Percentiles rank a stretch among this genome's conserved stretches.
Evolutionary conservation across 2,113 vertebrate species (phyloP).

Genomic region (Lucifuga dentata): DNA sequence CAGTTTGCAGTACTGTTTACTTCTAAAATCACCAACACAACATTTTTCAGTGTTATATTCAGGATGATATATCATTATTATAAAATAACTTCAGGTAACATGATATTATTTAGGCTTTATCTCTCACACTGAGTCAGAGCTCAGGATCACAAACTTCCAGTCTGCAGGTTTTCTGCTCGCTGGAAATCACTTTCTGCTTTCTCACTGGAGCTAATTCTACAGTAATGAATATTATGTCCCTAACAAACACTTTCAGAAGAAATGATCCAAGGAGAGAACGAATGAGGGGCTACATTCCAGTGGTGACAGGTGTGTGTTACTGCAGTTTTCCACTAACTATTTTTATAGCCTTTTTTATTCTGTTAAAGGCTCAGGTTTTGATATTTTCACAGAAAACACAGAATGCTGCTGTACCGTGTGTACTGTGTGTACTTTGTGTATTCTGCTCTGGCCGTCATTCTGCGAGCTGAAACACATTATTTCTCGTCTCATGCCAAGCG

Average conservation of each 20-base stretch:
- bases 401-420: too few species aligned
- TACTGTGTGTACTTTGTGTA: slow-evolving; percentile 31
- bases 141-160: slow-evolving; percentile 76
- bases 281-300: not conserved
- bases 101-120: too few species aligned
- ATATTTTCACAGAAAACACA: slow-evolving; percentile 36
- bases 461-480: slow-evolving; percentile 69
- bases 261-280: slow-evolving; percentile 61
- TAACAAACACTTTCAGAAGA: slow-evolving; percentile 80
- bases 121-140: too few species aligned
- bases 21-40: too few species aligned
- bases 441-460: slow-evolving; percentile 71
- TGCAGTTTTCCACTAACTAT: slow-evolving; percentile 34
- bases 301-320: slow-evolving; percentile 22
- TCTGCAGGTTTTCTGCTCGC: slow-evolving; percentile 64
- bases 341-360: slow-evolving; percentile 38
- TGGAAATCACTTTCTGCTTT: slow-evolving; percentile 22
- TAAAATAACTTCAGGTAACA: too few species aligned
- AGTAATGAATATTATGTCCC: slow-evolving; percentile 85
- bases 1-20: too few species aligned
- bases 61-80: too few species aligned
- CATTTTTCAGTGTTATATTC: too few species aligned
- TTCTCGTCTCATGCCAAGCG: slow-evolving; percentile 65
- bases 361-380: slow-evolving; percentile 43
- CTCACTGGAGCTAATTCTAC: slow-evolving; percentile 78